Evolutionary conservation across 2,888 invertebrate genomes (phyloP).

Genomic region (Aquatica leii): DNA sequence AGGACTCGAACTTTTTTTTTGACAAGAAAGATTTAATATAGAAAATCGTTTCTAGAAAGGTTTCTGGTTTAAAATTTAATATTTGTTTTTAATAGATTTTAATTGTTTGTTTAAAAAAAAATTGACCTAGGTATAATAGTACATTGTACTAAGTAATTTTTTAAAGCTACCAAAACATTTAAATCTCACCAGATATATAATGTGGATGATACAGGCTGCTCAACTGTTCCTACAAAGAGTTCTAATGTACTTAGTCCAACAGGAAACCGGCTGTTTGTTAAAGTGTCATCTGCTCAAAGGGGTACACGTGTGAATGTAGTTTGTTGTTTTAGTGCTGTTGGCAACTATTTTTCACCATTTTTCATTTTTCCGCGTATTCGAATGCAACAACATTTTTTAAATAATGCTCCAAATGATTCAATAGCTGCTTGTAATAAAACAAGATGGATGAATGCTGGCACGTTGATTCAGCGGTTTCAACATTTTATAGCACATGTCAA

Average conservation of each 20-base stretch:
- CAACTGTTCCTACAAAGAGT: slow-evolving; percentile 10
- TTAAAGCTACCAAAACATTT: neutral
- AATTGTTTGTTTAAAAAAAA: neutral
- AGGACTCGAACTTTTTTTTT: neutral
- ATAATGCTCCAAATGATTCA: neutral
- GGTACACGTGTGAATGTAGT: slow-evolving; percentile 8
- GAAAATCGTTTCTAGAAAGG: neutral
- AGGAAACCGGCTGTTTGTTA: slow-evolving; percentile 2
- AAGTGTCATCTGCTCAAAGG: slow-evolving; percentile 12
- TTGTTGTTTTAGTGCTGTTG: slow-evolving; percentile 12
- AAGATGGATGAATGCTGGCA: neutral
- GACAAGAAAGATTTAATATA: neutral
- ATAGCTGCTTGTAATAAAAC: neutral
- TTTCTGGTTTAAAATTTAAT: too few relatives aligned
- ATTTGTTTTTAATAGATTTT: neutral
- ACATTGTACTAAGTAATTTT: too few relatives aligned
- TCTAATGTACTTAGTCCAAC: slow-evolving; percentile 2
- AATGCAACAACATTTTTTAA: too few relatives aligned
- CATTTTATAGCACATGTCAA: slow-evolving; percentile 5
- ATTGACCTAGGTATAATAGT: too few relatives aligned
- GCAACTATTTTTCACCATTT: too few relatives aligned
- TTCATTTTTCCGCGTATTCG: too few relatives aligned
- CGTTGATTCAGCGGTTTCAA: neutral
- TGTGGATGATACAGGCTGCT: neutral
- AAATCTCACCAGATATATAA: too few relatives aligned